These are phyloP conservation scores for Garrulus glandarius DNA, from an alignment of 2,797 vertebrate species.

Conservation along the genomic window DNA sequence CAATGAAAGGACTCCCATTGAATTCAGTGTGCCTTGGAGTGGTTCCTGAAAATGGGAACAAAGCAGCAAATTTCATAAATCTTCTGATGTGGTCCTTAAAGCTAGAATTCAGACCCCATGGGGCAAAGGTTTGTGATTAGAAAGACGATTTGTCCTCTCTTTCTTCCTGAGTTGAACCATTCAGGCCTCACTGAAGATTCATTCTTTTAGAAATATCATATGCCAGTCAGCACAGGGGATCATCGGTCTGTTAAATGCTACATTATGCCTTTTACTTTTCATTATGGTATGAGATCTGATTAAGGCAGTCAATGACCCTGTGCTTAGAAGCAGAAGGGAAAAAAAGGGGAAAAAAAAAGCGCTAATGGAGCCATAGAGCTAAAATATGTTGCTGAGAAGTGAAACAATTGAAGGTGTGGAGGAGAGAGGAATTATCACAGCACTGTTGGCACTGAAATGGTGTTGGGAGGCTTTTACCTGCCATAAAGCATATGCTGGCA, in stretches of 20 bases:
- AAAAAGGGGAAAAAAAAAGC: background rate
- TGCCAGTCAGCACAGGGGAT: background rate
- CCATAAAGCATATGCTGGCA: background rate
- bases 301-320: background rate
- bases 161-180: background rate
- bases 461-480: background rate
- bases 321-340: background rate
- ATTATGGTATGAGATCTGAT: conserved; percentile 9
- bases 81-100: conserved; percentile 49
- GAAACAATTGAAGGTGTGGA: background rate
- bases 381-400: background rate
- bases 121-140: conserved; percentile 45
- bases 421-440: conserved; percentile 3
- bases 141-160: background rate
- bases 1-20: conserved; percentile 31
- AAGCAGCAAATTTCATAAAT: conserved; percentile 38
- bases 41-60: conserved; percentile 41
- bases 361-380: background rate
- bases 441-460: background rate
- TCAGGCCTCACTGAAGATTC: conserved; percentile 11
- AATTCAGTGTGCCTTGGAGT: conserved; percentile 34
- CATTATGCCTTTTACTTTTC: conserved; percentile 15
- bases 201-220: conserved; percentile 14
- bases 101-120: conserved; percentile 9
- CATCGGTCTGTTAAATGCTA: background rate